phyloP scores from a whole-genome alignment of 2,888 invertebrate species.

The Vesta saturnalis region DNA sequence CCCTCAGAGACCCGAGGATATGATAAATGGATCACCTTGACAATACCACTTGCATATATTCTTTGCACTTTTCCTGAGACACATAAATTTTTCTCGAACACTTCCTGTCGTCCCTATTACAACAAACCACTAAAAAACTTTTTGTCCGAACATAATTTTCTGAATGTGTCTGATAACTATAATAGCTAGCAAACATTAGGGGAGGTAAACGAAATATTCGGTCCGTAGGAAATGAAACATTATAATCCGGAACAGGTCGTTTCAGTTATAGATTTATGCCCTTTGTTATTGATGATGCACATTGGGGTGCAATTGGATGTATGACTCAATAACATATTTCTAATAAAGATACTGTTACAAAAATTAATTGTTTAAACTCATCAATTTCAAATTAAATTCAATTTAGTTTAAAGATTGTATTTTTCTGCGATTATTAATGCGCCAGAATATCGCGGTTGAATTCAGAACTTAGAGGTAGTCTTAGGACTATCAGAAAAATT shows the following conservation, averaged over 20 bases:
- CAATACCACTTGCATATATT: slow-evolving; percentile 47
- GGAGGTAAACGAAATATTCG: slow-evolving; percentile 52
- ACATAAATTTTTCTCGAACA: slow-evolving; percentile 26
- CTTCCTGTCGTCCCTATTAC: slow-evolving; percentile 2
- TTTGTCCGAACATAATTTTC: slow-evolving; percentile 15
- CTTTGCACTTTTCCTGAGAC: slow-evolving; percentile 31
- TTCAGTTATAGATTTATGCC: slow-evolving; percentile 57
- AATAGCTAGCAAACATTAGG: slow-evolving; percentile 28
- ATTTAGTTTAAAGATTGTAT: too few species aligned
- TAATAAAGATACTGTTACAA: too few species aligned
- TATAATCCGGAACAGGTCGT: slow-evolving; percentile 55
- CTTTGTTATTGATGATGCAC: slow-evolving; percentile 53
- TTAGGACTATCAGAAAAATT: too few species aligned
- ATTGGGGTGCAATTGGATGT: slow-evolving; percentile 39
- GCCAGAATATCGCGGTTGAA: too few species aligned
- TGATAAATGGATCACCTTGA: slow-evolving; percentile 50
- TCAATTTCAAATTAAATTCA: too few species aligned
- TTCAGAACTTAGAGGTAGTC: too few species aligned
- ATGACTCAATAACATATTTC: slow-evolving; percentile 13
- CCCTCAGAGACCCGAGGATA: slow-evolving; percentile 48
- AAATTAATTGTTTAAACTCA: too few species aligned
- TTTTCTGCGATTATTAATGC: too few species aligned
- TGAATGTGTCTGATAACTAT: slow-evolving; percentile 17
- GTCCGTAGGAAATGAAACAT: slow-evolving; percentile 52
- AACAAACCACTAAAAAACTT: neutral